phyloP scores from a whole-genome alignment of 2,113 vertebrate genomes.

The Donacobius atricapilla region DNA sequence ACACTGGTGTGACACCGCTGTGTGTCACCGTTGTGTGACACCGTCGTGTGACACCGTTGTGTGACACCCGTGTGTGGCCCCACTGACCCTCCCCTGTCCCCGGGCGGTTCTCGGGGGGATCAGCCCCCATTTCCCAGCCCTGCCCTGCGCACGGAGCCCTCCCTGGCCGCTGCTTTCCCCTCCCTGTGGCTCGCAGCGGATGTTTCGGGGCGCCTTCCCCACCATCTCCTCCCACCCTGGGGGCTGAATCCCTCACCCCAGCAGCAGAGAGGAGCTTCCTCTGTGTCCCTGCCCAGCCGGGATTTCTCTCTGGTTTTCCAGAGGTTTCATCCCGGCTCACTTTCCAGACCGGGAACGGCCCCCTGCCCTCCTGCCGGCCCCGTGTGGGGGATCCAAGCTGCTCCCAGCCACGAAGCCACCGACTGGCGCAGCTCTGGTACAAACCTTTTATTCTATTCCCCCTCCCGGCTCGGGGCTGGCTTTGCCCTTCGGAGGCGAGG shows the following conservation, averaged over 20 bases:
- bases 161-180: neutral
- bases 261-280: neutral
- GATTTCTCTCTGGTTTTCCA: rapidly evolving
- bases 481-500: neutral
- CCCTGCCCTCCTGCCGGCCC: neutral
- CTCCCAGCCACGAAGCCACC: neutral
- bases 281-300: rapidly evolving
- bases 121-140: rapidly evolving
- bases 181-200: rapidly evolving
- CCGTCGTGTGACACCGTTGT: rapidly evolving
- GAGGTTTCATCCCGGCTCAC: neutral
- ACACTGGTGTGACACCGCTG: rapidly evolving
- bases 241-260: rapidly evolving
- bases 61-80: rapidly evolving
- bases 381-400: rapidly evolving
- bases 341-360: neutral
- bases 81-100: rapidly evolving
- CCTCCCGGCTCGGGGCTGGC: neutral
- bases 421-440: neutral
- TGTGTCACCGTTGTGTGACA: rapidly evolving
- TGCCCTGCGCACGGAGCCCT: rapidly evolving
- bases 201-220: neutral
- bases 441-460: conserved; percentile 55
- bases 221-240: rapidly evolving
- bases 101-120: rapidly evolving